Percentiles rank a stretch among this genome's conserved stretches.
Evolutionary conservation across 2,797 vertebrate species (phyloP).

Genomic region (Pangasius mekongensis): DNA sequence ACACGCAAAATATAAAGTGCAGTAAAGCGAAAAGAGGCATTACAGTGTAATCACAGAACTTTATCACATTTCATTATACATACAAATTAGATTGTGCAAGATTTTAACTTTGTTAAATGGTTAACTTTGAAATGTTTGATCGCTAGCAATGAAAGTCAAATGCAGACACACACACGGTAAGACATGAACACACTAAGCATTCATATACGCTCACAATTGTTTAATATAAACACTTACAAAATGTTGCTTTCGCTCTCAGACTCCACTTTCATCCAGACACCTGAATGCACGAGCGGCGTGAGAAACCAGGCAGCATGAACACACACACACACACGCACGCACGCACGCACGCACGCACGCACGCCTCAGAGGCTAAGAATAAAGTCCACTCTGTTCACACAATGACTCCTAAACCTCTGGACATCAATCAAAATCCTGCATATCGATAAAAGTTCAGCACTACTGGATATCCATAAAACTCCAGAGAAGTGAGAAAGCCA

Average conservation of each 20-base stretch:
- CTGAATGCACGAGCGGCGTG: conserved; percentile 15
- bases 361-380: neutral
- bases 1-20: too few species aligned
- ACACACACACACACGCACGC: neutral
- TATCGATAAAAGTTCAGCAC: neutral
- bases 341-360: neutral
- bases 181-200: neutral
- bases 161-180: neutral
- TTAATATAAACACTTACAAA: conserved; percentile 48
- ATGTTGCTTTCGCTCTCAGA: conserved; percentile 8
- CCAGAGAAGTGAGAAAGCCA: neutral
- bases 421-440: conserved; percentile 4
- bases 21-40: neutral
- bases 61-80: neutral
- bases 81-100: neutral
- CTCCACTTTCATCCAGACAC: conserved; percentile 49
- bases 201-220: neutral
- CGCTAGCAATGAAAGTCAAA: neutral
- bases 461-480: neutral
- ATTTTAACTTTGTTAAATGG: neutral
- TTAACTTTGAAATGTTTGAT: neutral
- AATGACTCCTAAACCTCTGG: neutral
- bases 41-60: conserved; percentile 10
- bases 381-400: conserved; percentile 29
- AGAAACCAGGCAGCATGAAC: conserved; percentile 26